These are phyloP conservation scores for Papilio dardanus DNA, from an alignment of 1,140 invertebrate genomes.

Conservation along the genomic window DNA sequence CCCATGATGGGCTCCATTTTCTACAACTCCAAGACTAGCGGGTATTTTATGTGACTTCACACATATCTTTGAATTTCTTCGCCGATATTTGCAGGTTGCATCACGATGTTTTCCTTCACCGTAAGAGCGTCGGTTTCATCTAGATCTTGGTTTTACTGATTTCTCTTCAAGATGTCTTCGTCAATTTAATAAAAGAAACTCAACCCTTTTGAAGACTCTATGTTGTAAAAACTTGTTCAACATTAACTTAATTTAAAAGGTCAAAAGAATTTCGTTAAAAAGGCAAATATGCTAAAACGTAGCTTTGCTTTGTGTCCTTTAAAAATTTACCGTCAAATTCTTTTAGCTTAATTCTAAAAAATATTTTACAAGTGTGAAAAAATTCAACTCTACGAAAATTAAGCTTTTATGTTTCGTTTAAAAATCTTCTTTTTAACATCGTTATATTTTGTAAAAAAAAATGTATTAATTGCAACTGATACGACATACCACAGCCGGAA, in stretches of 20 bases:
- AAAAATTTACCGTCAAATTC: background rate
- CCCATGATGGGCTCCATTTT: no score
- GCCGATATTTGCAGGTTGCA: no score
- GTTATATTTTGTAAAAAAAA: background rate
- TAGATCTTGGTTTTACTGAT: background rate
- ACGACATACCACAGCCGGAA: no score
- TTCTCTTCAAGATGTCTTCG: background rate
- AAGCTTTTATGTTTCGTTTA: background rate
- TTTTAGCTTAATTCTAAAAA: background rate
- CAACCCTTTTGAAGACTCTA: background rate
- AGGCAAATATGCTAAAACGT: background rate
- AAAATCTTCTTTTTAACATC: background rate
- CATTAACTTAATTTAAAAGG: background rate
- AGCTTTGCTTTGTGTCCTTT: background rate
- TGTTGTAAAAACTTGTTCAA: background rate
- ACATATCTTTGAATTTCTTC: no score
- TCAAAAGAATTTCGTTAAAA: background rate
- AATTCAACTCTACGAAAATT: background rate
- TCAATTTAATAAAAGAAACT: background rate
- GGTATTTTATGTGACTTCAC: no score
- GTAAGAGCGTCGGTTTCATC: background rate
- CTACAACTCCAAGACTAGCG: no score
- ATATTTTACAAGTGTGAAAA: background rate
- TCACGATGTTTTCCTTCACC: no score
- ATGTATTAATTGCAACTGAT: background rate